Percentiles rank a stretch among this genome's conserved stretches.
These are phyloP conservation scores for Trilocha varians DNA, from an alignment of 2,888 invertebrate genomes.

Conservation along the genomic window DNA sequence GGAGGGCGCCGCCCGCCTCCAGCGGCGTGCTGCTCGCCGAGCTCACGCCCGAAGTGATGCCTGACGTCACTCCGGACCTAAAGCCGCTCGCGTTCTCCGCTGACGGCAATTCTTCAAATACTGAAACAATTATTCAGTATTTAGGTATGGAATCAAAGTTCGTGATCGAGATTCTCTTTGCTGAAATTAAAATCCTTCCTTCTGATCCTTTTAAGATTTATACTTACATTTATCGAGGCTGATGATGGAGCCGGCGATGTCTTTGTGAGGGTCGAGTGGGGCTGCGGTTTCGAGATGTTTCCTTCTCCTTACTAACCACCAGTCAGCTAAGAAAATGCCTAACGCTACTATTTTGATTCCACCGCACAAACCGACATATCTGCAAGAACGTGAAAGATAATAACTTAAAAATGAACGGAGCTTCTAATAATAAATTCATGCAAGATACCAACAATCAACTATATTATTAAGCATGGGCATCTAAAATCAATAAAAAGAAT, in stretches of 20 bases:
- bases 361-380: constrained; percentile 92
- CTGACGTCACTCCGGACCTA: constrained; percentile 53
- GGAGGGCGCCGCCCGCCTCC: constrained; percentile 25
- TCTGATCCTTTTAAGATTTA: not conserved
- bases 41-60: constrained; percentile 53
- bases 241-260: constrained; percentile 84
- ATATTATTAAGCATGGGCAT: no score
- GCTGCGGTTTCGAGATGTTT: constrained; percentile 74
- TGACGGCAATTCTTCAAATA: constrained; percentile 82
- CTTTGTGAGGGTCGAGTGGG: constrained; percentile 73
- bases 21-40: constrained; percentile 53
- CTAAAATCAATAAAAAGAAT: no score
- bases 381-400: constrained; percentile 27
- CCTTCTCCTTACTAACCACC: constrained; percentile 89
- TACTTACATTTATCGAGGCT: constrained; percentile 86
- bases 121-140: constrained; percentile 62
- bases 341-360: constrained; percentile 90
- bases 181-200: not conserved
- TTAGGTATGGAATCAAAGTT: not conserved
- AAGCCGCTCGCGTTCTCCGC: constrained; percentile 67
- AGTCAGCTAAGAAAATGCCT: constrained; percentile 88
- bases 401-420: not conserved
- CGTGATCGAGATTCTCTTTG: not conserved
- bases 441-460: no score
- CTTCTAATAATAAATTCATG: not conserved